A percentile compares a stretch with the other conserved stretches of the same genome.
These are phyloP conservation scores for Ceratoteleas bidentatus DNA, from an alignment of 1,140 invertebrate species.

Conservation along the genomic window DNA sequence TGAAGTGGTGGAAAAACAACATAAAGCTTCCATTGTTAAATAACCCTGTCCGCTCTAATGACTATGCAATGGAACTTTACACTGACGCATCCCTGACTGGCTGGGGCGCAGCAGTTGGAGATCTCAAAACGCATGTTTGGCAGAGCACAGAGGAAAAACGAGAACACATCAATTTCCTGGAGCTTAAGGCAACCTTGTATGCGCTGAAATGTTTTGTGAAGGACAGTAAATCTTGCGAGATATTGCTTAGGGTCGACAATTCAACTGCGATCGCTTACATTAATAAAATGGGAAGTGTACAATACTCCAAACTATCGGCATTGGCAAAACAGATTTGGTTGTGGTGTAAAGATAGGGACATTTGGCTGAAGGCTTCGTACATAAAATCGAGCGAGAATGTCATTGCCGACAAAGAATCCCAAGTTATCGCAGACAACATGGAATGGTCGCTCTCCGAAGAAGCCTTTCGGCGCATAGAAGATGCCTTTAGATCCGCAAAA, in stretches of 20 bases:
- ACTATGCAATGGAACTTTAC: neutral
- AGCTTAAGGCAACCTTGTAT: neutral
- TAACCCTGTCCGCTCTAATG: neutral
- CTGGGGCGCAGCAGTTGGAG: neutral
- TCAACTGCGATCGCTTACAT: neutral
- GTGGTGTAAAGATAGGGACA: neutral
- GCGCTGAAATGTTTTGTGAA: neutral
- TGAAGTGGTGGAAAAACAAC: neutral
- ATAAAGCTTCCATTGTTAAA: neutral
- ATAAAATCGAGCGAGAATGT: neutral
- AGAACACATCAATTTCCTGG: neutral
- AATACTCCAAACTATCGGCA: neutral
- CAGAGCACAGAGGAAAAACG: neutral
- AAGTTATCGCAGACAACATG: neutral
- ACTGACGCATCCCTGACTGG: neutral
- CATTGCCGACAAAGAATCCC: neutral
- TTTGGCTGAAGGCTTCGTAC: neutral
- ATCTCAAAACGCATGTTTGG: neutral
- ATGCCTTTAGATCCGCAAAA: neutral
- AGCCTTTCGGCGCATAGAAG: neutral
- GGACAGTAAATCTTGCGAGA: neutral
- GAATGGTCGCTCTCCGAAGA: neutral
- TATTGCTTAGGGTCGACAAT: neutral
- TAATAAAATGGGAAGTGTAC: neutral
- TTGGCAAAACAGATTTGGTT: neutral